Evolutionary conservation across 2,113 vertebrate genomes (phyloP), one percentile per base, ranked within the genome.

Genomic region (Poecilia latipinna): DNA sequence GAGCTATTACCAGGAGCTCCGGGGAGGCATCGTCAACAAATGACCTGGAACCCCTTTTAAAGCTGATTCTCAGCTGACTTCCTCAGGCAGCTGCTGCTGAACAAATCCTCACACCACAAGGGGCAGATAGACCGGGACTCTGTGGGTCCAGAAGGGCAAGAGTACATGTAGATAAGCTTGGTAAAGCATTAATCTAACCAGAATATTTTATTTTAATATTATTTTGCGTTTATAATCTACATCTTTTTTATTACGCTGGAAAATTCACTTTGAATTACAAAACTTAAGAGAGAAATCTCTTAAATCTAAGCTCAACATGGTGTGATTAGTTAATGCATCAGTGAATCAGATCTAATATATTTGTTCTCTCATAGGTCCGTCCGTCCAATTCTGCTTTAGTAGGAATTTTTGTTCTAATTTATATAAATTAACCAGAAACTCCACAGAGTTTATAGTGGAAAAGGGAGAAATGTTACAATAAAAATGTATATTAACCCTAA

Each of bases 11-110:
- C 29, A 24, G 72, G 75, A 81, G 44, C 91, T 90, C 90, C 33
- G 35, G 92, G 91, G 91, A 92, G 87, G 77, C 82, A 88, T 89
- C 83, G 39, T 83, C 82, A 88, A 62, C 91, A 91, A 92, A 92
- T 92, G 91, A 94, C 91, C 93, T 86, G 87, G 86, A 93, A 93
- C 91, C 71, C 75, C 81, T 79, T 91, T 91, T 88, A 90, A 92
- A 90, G 76, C 82, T 83, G 79, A 79, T 88, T 91, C 91, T 91
- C 90, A 84, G 87, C 71, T 80, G 92, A 91, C 68, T 78, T 84
- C 77, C 76, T 74, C 78, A 82, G 85, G 92, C 90, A 91, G 91
- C 90, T 91, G 91, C 86, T 90, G 73, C n/a, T 74, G 82, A 86
- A 76, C 83, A 88, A 87, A 91, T 88, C 78, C 80, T 70, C 79